These are phyloP conservation scores for Periphyllus acericola DNA, from an alignment of 2,888 invertebrate genomes.

Conservation along the genomic window DNA sequence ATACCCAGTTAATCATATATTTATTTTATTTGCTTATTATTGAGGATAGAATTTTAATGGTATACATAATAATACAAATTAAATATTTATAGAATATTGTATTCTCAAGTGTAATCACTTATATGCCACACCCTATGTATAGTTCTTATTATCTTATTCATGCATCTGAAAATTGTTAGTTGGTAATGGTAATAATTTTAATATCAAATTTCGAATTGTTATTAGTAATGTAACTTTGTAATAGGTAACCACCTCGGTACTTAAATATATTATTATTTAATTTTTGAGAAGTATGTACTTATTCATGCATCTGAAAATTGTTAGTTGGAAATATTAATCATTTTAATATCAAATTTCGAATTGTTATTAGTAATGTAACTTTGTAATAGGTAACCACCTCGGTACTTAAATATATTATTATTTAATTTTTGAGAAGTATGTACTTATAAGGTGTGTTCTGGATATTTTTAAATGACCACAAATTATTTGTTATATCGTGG, in stretches of 20 bases:
- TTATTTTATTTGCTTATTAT: background rate
- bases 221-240: background rate
- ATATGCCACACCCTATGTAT: background rate
- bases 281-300: background rate
- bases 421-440: background rate
- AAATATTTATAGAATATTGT: background rate
- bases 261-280: background rate
- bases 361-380: background rate
- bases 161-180: background rate
- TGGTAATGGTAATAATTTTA: background rate
- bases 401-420: background rate
- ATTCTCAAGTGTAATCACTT: background rate
- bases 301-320: background rate
- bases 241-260: background rate
- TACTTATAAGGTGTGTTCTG: background rate
- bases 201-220: background rate
- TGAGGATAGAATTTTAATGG: background rate
- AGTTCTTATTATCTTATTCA: background rate
- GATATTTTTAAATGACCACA: constrained; percentile 47
- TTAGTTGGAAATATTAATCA: background rate
- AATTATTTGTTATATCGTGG: constrained; percentile 42
- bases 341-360: background rate
- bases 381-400: background rate
- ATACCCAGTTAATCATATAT: background rate
- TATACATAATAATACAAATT: background rate